Percentiles rank a stretch among this genome's conserved stretches.
Evolutionary conservation across 2,888 invertebrate genomes (phyloP).

Genomic region (Gari tellinella): DNA sequence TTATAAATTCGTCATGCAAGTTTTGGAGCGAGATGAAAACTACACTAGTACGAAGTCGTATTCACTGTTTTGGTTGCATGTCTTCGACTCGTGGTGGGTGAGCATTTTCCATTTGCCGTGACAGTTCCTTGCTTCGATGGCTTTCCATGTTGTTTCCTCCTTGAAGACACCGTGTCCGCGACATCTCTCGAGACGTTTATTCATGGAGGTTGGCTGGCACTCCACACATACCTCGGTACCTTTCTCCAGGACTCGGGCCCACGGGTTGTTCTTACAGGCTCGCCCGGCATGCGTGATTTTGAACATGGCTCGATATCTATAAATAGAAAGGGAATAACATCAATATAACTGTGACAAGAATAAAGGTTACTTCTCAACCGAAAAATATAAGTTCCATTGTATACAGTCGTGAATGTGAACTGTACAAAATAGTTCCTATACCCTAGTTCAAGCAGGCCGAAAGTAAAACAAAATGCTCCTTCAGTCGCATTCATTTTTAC

Average conservation of each 20-base stretch:
- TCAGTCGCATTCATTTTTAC: too few relatives aligned
- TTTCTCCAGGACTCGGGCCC: conserved; percentile 70
- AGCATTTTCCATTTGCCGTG: conserved; percentile 93
- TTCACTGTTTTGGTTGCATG: conserved; percentile 79
- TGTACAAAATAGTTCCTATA: too few relatives aligned
- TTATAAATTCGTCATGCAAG: too few relatives aligned
- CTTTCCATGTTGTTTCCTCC: conserved; percentile 92
- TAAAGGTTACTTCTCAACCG: too few relatives aligned
- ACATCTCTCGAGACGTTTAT: conserved; percentile 90
- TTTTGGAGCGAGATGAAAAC: not conserved
- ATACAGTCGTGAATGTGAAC: too few relatives aligned
- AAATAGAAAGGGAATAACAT: conserved; percentile 79
- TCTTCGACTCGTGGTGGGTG: conserved; percentile 79
- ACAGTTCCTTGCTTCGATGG: conserved; percentile 93
- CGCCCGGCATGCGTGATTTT: conserved; percentile 87
- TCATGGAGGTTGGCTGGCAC: conserved; percentile 93
- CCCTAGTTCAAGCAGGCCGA: too few relatives aligned
- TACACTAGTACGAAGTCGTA: conserved; percentile 63
- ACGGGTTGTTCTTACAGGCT: conserved; percentile 63
- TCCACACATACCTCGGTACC: conserved; percentile 92
- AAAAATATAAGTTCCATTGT: too few relatives aligned
- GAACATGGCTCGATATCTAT: conserved; percentile 94
- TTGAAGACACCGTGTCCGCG: conserved; percentile 93
- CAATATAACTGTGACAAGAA: too few relatives aligned
- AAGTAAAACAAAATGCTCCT: too few relatives aligned